Evolutionary conservation across 2,113 vertebrate genomes (phyloP), one percentile per base, ranked within the genome.

Genomic region (Butorides virescens): DNA sequence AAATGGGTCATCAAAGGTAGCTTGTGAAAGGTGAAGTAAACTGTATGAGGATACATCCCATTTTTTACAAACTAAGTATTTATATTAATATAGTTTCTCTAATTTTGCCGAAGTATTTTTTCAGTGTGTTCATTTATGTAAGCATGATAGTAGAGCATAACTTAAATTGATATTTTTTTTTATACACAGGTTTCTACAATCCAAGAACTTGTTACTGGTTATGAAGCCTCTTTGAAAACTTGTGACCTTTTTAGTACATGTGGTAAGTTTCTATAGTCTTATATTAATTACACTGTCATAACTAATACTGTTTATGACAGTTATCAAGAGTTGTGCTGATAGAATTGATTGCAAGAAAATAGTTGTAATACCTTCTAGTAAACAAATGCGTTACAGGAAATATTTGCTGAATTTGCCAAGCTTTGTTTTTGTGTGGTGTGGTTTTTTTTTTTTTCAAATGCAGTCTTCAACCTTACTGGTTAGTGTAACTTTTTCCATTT

Each of bases 161-260:
- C 4, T 82, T 30, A 39, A 76, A 5, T 44, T 32, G 3, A 3
- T 10, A 13, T 49, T 94, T 89, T 67, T 95, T 93, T 97, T 95
- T 75, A n/a, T 32, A 12, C 70, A 59, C 91, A 98, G 98, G 97
- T 98, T 95, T 98, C 97, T 93, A 94, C 97, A 87, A 98, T 98
- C 80, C 97, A 98, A 90, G 98, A 98, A 56, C 98, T 98, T 92
- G 98, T 98, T 96, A 98, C 95, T 90, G 98, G 98, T 86, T 98
- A 98, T 92, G 98, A 98, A 97, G 72, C 94, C 34, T 98, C 98
- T 94, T 96, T 98, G 97, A 98, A 98, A 97, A 95, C 95, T 6
- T 98, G 97, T 95, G 97, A 97, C 76, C 96, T 98, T 93, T 98
- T 98, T 95, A 98, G 96, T 71, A 95, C 95, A 30, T 95, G 94